Base-by-base conservation (phyloP, 1,140 invertebrate genomes). In the Leptinotarsa defecta region DNA sequence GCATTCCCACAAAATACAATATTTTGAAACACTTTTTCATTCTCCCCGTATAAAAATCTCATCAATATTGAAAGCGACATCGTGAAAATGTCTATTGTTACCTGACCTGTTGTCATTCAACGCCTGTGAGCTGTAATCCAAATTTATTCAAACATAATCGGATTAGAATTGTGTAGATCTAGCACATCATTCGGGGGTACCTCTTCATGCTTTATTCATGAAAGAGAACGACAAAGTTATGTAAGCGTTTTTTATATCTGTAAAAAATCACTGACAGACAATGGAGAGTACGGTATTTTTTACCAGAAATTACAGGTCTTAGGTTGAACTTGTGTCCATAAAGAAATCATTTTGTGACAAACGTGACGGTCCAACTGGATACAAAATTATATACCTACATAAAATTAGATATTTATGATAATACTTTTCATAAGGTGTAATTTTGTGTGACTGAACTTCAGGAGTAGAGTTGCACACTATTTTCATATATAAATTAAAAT, bases 131-230 rank as follows among this genome's bases (percentile, higher is more conserved):
- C 52, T 19, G n/a, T 57, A 57, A 57, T 57, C 52, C 52, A 57
- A 57, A 57, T 57, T 57, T 57, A 57, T 57, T 57, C 52, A 15
- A 15, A 57, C 52, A 57, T 57, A 57, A 57, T 57, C 52, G 52
- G 52, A 57, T 57, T 57, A 57, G 4, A 57, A 19, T 8, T 57
- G 15, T 57, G 1, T 57, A 57, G 15, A 15, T 57, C 52, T 57
- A 57, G 52, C 52, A 57, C 52, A 57, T 57, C 52, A 57, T 57
- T 57, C 15, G 17, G 52, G 52, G 13, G 52, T 57, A 8, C 15
- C 15, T 17, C 52, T 57, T 17, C 15, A 17, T 57, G 52, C n/a
- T 19, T 17, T 17, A 57, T 15, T 57, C 52, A 57, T 57, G 15
- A n/a, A 15, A n/a, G 52, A 57, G 4, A 57, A 43, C 8, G 52